A percentile compares a stretch with the other conserved stretches of the same genome.
Conservation (phyloP, 2,888 invertebrate species). For the Neria commutata region DNA sequence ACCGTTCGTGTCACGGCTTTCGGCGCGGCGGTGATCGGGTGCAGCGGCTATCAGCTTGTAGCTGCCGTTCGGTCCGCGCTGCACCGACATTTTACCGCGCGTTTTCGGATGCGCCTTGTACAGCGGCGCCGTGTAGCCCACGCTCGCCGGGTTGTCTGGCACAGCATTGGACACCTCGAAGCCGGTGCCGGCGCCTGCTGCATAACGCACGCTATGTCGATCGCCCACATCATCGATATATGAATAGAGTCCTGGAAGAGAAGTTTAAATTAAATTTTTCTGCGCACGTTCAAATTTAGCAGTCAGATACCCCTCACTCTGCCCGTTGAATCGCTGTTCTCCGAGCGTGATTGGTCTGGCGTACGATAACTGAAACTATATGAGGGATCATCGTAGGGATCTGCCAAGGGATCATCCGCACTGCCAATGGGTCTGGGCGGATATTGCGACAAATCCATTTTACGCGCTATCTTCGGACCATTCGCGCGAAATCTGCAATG, state of each 20-base stretch:
- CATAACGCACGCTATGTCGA: conserved; percentile 76
- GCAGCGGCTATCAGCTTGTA: conserved; percentile 79
- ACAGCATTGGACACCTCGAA: conserved; percentile 78
- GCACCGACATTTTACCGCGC: conserved; percentile 74
- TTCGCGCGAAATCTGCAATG: conserved; percentile 70
- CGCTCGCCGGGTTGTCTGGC: conserved; percentile 67
- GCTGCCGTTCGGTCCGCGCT: conserved; percentile 74
- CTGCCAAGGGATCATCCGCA: conserved; percentile 74
- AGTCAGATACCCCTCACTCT: conserved; percentile 65
- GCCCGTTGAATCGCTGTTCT: conserved; percentile 69
- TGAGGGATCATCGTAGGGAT: conserved; percentile 79
- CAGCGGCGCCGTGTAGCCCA: conserved; percentile 70
- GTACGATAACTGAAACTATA: conserved; percentile 75
- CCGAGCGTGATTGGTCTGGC: conserved; percentile 71
- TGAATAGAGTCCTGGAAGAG: conserved; percentile 68
- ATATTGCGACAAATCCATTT: conserved; percentile 74
- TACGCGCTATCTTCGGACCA: conserved; percentile 76
- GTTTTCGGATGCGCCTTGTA: conserved; percentile 70
- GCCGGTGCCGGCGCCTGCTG: conserved; percentile 77
- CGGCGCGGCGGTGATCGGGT: conserved; percentile 77
- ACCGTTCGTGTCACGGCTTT: conserved; percentile 74
- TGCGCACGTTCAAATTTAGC: not conserved
- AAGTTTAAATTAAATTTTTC: not conserved
- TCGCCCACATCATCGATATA: conserved; percentile 79
- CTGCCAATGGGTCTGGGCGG: conserved; percentile 71